phyloP scores from a whole-genome alignment of 2,888 invertebrate species.

The Lasius platythorax region DNA sequence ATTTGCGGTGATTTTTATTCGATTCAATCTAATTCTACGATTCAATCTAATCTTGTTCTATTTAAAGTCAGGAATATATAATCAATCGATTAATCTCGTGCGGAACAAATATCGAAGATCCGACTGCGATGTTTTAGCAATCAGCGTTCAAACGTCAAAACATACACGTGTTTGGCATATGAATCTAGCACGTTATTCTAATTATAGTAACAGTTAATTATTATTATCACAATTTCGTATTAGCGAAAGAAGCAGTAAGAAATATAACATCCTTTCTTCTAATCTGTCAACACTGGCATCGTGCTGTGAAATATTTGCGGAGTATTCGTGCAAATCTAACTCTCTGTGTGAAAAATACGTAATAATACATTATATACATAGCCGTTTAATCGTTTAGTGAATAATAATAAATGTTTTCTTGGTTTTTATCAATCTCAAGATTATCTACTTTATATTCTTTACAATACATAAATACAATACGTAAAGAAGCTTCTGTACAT shows the following conservation, averaged over 20 bases:
- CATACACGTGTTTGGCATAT: not conserved
- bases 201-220: not conserved
- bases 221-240: not conserved
- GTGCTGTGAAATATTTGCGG: not conserved
- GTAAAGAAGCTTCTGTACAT: not conserved
- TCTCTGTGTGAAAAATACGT: not conserved
- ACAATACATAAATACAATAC: not conserved
- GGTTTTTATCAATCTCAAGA: not conserved
- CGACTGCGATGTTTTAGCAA: not conserved
- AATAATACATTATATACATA: not conserved
- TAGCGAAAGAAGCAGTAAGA: not conserved
- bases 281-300: not conserved
- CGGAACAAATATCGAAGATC: slow-evolving; percentile 1
- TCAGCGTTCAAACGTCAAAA: not conserved
- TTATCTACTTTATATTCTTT: slow-evolving; percentile 5
- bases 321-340: not conserved
- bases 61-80: not conserved
- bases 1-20: not conserved
- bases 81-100: not conserved
- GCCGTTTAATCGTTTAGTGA: not conserved
- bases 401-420: not conserved
- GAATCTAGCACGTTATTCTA: not conserved
- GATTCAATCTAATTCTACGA: not conserved
- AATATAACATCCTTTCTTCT: not conserved
- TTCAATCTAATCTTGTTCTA: not conserved